Evolutionary conservation across 1,140 invertebrate genomes (phyloP), one percentile per base, ranked within the genome.

Genomic region (Pantala flavescens): DNA sequence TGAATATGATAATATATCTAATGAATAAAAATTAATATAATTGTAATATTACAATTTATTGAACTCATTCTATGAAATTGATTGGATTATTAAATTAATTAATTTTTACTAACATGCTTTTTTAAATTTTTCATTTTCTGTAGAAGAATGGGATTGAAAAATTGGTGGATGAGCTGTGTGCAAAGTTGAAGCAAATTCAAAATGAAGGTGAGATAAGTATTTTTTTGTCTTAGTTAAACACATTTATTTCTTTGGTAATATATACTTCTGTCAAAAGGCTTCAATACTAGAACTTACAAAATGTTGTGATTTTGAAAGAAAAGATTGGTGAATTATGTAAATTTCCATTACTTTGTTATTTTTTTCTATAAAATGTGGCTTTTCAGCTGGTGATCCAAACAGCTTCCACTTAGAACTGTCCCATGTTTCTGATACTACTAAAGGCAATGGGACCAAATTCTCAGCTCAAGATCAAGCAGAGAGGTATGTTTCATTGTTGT

Each of bases 131-230:
- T 80, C 80, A 77, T 77, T 78, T 79, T 75, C 81, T 84, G 24
- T 79, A 88, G 86, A 84, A 84, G 78, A 83, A 82, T 81, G 86
- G 84, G 76, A 86, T 88, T 75, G 86, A 87, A 81, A 83, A 82
- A 74, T 79, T 88, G 55, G 85, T 88, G 23, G 87, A 88, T 79
- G 87, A 88, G 80, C 81, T 88, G 24, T 87, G 85, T 79, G 80
- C 79, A 43, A 86, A 85, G 78, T 78, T 88, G 70, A 85, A 84
- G 77, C 83, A 80, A 77, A 80, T 82, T 49, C 78, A 82, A 77
- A 79, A 77, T 77, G 79, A 80, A 78, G 78, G 78, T 77, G 77
- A 77, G 73, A 63, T 7, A n/a, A 10, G 73, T 63, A 16, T 42
- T 42, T 74, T 63, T 23, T n/a, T 49, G 73, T 16, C 23, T 42